phyloP scores from a whole-genome alignment of 2,888 invertebrate genomes.

The Hipparchia sbordonii region DNA sequence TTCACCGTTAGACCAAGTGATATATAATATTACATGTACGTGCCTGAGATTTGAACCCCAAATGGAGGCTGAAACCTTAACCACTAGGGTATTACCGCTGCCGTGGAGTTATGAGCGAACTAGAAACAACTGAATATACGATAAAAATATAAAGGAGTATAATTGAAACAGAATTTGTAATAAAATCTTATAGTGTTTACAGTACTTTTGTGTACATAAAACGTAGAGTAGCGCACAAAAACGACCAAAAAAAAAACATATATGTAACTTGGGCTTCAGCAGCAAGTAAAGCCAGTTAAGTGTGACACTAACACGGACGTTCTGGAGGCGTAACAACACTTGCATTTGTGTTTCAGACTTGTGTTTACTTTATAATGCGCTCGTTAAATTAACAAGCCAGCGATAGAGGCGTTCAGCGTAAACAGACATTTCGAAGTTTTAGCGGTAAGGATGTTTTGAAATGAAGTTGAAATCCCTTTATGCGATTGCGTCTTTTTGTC shows the following conservation, averaged over 20 bases:
- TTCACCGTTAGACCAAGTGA: too few relatives aligned
- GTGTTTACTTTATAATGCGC: conserved; percentile 45
- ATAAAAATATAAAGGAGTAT: background rate
- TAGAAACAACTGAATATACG: background rate
- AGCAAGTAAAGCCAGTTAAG: conserved; percentile 41
- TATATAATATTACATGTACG: too few relatives aligned
- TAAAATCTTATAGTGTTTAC: background rate
- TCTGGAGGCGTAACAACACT: conserved; percentile 38
- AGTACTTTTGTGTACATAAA: conserved; percentile 2
- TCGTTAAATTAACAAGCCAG: conserved; percentile 47
- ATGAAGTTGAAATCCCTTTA: background rate
- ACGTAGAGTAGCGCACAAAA: background rate
- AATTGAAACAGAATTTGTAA: background rate
- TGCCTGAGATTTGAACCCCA: too few relatives aligned
- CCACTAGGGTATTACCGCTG: too few relatives aligned
- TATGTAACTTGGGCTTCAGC: conserved; percentile 4
- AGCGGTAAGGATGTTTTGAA: background rate
- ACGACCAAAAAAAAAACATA: conserved; percentile 3
- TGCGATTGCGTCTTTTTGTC: background rate
- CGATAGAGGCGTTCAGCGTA: conserved; percentile 37
- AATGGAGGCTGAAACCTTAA: too few relatives aligned
- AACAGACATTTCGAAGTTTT: conserved; percentile 32
- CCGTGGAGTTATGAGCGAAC: too few relatives aligned
- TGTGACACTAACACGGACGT: conserved; percentile 39
- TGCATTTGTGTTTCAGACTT: conserved; percentile 48